Conservation (phyloP, 2,797 vertebrate species). For the Amphiprion clarkii region DNA sequence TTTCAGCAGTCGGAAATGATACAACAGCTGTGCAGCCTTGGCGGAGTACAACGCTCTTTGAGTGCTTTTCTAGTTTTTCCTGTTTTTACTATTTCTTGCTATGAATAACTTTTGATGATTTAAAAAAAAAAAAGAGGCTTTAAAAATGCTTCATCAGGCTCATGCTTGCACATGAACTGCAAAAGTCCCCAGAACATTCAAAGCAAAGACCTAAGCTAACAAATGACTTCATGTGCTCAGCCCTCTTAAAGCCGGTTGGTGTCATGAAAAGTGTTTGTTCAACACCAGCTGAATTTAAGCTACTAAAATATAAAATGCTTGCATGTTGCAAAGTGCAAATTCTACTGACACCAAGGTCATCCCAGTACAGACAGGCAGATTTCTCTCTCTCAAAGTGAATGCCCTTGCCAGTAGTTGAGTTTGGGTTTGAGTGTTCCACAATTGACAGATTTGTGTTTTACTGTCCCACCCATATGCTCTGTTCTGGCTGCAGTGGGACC, state of each 20-base stretch:
- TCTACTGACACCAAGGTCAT: neutral
- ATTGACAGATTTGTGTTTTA: conserved; percentile 37
- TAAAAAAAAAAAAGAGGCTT: too few relatives aligned
- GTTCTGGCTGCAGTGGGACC: conserved; percentile 21
- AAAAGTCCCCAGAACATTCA: neutral
- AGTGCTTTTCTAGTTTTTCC: too few relatives aligned
- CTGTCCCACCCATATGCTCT: conserved; percentile 6
- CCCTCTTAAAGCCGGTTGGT: too few relatives aligned
- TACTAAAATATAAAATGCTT: neutral
- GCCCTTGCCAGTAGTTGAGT: conserved; percentile 5
- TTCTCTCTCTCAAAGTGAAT: neutral
- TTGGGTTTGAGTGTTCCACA: conserved; percentile 17
- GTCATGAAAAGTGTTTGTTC: neutral
- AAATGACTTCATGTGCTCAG: neutral
- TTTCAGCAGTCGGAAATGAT: too few relatives aligned
- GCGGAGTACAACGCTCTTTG: too few relatives aligned
- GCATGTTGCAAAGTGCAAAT: neutral
- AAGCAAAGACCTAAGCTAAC: neutral
- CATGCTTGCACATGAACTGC: too few relatives aligned
- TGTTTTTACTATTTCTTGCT: too few relatives aligned
- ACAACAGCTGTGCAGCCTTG: too few relatives aligned
- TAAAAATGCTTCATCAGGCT: neutral
- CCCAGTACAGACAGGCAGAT: neutral
- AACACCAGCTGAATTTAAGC: neutral
- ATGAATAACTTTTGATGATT: too few relatives aligned